Evolutionary conservation across 2,888 invertebrate species (phyloP).

Genomic region (Himalopsyche kuldschensis): DNA sequence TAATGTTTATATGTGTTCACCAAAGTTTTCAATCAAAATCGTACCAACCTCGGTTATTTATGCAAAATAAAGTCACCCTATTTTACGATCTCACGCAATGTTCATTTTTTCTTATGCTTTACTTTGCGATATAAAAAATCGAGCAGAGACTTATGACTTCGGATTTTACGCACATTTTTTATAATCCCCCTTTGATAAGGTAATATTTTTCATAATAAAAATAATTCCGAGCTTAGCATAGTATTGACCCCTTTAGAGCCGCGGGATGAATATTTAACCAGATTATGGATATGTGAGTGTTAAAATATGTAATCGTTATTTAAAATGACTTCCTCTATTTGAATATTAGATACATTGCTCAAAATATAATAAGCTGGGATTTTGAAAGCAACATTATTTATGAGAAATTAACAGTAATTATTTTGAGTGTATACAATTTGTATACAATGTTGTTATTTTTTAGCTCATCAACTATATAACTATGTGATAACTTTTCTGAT

Average conservation of each 20-base stretch:
- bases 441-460: no score
- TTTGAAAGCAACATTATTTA: no score
- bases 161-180: conserved; percentile 31
- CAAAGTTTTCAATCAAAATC: no score
- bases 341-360: no score
- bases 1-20: no score
- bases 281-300: neutral
- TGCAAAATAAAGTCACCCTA: neutral
- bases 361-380: no score
- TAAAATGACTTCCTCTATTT: no score
- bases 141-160: conserved; percentile 24
- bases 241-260: neutral
- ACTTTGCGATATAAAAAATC: neutral
- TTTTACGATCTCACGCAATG: conserved; percentile 20
- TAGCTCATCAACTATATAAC: no score
- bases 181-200: conserved; percentile 28
- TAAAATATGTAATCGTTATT: no score
- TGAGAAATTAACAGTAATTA: no score
- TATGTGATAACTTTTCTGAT: no score
- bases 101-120: conserved; percentile 14
- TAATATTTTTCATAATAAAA: conserved; percentile 12
- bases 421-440: no score
- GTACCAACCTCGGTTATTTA: neutral
- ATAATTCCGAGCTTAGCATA: neutral
- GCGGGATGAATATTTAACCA: neutral